These are phyloP conservation scores for Peribatodes rhomboidaria DNA, from an alignment of 2,888 invertebrate genomes.

Conservation along the genomic window DNA sequence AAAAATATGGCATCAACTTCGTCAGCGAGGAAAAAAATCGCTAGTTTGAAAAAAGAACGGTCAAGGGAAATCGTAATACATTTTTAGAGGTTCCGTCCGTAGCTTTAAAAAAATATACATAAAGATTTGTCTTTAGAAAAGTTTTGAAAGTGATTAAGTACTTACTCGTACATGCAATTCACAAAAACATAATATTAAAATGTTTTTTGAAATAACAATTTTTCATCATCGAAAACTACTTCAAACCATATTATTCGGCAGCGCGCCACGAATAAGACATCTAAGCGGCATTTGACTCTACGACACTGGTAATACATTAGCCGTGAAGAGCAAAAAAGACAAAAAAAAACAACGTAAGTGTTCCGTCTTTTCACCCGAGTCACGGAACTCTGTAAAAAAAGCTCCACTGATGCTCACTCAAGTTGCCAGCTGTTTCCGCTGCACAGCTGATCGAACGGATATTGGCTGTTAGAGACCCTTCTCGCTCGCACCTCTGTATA, in stretches of 20 bases:
- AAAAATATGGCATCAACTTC: constrained; percentile 62
- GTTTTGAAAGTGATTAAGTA: no score
- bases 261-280: neutral
- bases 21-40: constrained; percentile 66
- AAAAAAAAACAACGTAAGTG: neutral
- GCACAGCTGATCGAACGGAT: constrained; percentile 85
- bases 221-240: no score
- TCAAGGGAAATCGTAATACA: neutral
- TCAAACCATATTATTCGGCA: no score
- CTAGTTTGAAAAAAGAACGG: constrained; percentile 71
- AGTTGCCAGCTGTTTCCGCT: constrained; percentile 82
- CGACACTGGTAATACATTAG: no score
- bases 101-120: neutral
- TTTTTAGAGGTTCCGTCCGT: neutral
- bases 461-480: constrained; percentile 76
- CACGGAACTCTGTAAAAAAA: constrained; percentile 24
- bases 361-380: neutral
- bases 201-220: no score
- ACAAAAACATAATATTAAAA: no score
- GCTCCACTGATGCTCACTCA: constrained; percentile 72
- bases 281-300: neutral
- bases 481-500: constrained; percentile 60
- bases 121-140: neutral
- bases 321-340: neutral
- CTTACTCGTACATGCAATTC: no score